Conservation (phyloP, 2,888 invertebrate genomes). For the Neuroscelio doddi region DNA sequence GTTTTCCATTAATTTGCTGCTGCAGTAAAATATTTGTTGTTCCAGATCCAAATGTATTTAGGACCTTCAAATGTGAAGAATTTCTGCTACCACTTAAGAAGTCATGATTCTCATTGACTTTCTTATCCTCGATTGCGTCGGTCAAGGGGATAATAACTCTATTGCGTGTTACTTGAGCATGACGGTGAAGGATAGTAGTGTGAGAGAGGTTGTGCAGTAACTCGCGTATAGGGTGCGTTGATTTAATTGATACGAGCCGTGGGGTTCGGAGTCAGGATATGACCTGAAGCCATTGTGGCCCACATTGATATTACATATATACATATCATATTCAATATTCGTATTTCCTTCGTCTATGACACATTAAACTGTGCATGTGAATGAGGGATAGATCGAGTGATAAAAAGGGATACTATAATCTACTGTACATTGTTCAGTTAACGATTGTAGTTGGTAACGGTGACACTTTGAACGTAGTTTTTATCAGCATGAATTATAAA, state of each 20-base stretch:
- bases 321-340: slow-evolving; percentile 47
- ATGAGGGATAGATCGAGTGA: slow-evolving; percentile 45
- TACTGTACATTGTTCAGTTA: slow-evolving; percentile 62
- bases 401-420: slow-evolving; percentile 52
- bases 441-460: slow-evolving; percentile 47
- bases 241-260: slow-evolving; percentile 66
- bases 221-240: slow-evolving; percentile 63
- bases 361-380: slow-evolving; percentile 46
- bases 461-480: slow-evolving; percentile 14
- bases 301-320: slow-evolving; percentile 64
- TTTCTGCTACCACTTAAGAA: slow-evolving; percentile 37
- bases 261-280: slow-evolving; percentile 67
- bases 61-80: no score
- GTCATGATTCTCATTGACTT: slow-evolving; percentile 63
- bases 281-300: slow-evolving; percentile 70
- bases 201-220: slow-evolving; percentile 58
- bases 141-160: slow-evolving; percentile 56
- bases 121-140: slow-evolving; percentile 53
- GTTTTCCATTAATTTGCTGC: no score
- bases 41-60: no score
- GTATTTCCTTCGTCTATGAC: slow-evolving; percentile 46
- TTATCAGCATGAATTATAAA: slow-evolving; percentile 2
- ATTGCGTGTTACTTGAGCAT: slow-evolving; percentile 60
- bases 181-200: slow-evolving; percentile 36
- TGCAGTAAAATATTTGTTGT: no score